These are phyloP conservation scores for Eupithecia subfuscata DNA, from an alignment of 2,888 invertebrate species.

Conservation along the genomic window DNA sequence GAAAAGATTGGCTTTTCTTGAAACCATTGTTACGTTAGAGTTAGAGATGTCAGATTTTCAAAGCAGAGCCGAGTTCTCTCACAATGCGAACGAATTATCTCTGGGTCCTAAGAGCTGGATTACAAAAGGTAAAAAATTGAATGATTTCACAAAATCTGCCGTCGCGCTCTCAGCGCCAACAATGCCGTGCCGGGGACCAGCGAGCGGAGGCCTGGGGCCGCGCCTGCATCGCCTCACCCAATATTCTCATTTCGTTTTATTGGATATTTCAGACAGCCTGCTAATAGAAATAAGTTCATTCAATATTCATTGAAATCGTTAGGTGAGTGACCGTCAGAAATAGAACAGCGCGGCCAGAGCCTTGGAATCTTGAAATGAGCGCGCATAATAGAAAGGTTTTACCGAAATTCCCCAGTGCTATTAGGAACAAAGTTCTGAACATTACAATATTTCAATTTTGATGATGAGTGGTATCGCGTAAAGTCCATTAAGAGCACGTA, in stretches of 20 bases:
- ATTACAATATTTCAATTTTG: constrained; percentile 13
- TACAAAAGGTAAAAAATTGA: constrained; percentile 15
- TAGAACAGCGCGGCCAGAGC: background rate
- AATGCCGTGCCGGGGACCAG: constrained; percentile 11
- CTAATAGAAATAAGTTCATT: background rate
- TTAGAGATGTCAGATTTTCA: background rate
- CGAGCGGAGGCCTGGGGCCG: background rate
- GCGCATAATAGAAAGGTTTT: background rate
- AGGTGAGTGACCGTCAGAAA: background rate
- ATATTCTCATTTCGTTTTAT: constrained; percentile 7
- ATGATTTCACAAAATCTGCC: constrained; percentile 12
- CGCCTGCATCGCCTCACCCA: background rate
- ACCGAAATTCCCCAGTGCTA: background rate
- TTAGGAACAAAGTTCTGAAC: background rate
- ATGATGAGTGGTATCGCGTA: constrained; percentile 15
- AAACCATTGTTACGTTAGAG: background rate
- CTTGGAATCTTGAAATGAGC: background rate
- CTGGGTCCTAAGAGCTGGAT: background rate
- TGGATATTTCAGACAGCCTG: constrained; percentile 5
- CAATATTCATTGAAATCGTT: background rate
- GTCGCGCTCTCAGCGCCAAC: constrained; percentile 5
- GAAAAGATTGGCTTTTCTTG: background rate
- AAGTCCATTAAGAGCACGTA: constrained; percentile 13
- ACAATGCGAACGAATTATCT: constrained; percentile 7
- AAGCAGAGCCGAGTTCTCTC: background rate